Evolutionary conservation across 2,113 vertebrate genomes (phyloP), one percentile per base, ranked within the genome.

Genomic region (Protobothrops flavoviridis): DNA sequence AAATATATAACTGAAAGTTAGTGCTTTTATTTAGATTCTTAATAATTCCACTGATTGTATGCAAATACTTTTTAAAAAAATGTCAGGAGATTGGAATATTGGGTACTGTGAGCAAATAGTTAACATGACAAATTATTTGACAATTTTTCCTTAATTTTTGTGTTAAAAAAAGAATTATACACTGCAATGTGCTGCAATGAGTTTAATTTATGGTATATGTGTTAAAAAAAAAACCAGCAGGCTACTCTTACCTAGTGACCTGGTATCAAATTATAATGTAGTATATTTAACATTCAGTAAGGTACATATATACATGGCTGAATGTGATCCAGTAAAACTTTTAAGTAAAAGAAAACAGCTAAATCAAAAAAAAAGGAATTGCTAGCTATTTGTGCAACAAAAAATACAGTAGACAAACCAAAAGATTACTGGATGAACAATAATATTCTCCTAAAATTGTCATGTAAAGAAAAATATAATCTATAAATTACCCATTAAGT

Each of bases 21-120:
- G 96, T 97, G 96, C 97, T 97, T 97, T 97, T 96, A 97, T 97
- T 98, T 97, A 97, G 97, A 95, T 97, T 98, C 96, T 96, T 96
- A 96, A 97, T 97, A 97, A 98, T 97, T 98, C 97, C 97, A 97
- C n/a, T 97, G 93, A 95, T 93, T 92, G 59, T 91, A 92, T 94
- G 94, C 96, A 97, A 95, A 56, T 91, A 74, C 55, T 8, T 94
- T 81, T 81, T 39, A 94, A 96, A 93, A 95, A 85, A 94, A 93
- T 85, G 91, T 91, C 92, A 94, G 92, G 94, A 97, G 90, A 90
- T 92, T 96, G 94, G 93, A 94, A 93, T 94, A 94, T 52, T 95
- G 94, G 97, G 96, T 96, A 96, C 95, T 94, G 94, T 94, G 90
- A 89, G 39, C 89, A n/a, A 95, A 33, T 24, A 61, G 94, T 90